These are phyloP conservation scores for Elgaria multicarinata DNA, from an alignment of 2,113 vertebrate genomes.

Conservation along the genomic window DNA sequence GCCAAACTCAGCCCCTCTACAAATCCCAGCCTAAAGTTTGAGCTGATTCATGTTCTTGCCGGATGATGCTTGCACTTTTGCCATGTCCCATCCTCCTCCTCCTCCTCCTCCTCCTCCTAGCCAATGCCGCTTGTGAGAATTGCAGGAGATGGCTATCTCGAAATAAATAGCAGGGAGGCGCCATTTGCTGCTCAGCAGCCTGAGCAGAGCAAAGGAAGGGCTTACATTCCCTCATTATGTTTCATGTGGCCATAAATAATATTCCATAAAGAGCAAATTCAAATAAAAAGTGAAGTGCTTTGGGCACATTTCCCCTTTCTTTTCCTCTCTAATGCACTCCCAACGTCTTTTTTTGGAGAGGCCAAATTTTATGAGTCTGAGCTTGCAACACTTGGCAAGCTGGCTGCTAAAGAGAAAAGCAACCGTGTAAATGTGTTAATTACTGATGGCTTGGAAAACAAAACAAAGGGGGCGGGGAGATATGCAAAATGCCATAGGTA, in stretches of 20 bases:
- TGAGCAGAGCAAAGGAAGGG: neutral
- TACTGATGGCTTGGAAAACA: neutral
- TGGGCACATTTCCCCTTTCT: slow-evolving; percentile 56
- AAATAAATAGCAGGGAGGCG: neutral
- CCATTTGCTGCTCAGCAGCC: neutral
- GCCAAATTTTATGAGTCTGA: slow-evolving; percentile 37
- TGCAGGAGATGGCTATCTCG: neutral
- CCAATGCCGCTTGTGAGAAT: neutral
- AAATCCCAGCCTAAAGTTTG: neutral
- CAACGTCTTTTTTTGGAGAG: slow-evolving; percentile 13
- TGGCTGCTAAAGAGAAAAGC: slow-evolving; percentile 27
- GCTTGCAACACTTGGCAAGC: slow-evolving; percentile 40
- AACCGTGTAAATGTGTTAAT: slow-evolving; percentile 5
- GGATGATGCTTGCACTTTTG: neutral
- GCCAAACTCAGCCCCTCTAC: neutral
- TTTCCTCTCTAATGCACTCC: slow-evolving; percentile 39
- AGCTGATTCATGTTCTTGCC: neutral
- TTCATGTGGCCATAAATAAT: slow-evolving; percentile 54
- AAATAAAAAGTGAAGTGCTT: slow-evolving; percentile 50
- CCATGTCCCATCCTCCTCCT: neutral
- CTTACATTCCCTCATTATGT: slow-evolving; percentile 9
- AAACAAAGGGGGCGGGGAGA: neutral
- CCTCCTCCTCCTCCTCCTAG: neutral
- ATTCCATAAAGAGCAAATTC: slow-evolving; percentile 52
- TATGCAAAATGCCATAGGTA: fast-evolving